Evolutionary conservation across 2,113 vertebrate genomes (phyloP), one percentile per base, ranked within the genome.

Genomic region (Sciurus niger): DNA sequence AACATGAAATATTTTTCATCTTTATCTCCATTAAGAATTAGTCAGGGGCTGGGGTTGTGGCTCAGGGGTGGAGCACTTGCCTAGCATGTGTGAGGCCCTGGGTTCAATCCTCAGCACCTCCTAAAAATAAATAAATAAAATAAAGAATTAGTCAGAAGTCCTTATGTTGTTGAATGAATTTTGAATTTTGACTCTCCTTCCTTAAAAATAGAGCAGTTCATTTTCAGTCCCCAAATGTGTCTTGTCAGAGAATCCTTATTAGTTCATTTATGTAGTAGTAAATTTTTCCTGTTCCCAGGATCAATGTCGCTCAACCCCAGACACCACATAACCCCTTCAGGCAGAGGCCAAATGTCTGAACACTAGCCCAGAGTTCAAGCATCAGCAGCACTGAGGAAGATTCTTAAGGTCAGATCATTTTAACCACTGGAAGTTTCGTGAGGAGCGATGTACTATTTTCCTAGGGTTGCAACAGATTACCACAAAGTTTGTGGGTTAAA

Each of bases 351-450:
- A 30, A 4, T 1, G 1, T 46, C n/a, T 5, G 30, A 25, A 53
- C 20, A 37, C 53, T 0, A 32, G 24, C 1, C 13, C 43, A 12
- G 34, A n/a, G 6, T 24, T 17, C 8, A 37, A 17, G 0, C 7
- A 9, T 5, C 8, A 0, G 7, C 1, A 40, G 37, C 43, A 6
- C 0, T 0, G 16, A 18, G 53, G 34, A 34, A 9, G 10, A 20
- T 18, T 8, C 6, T 51, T 32, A 60, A 40, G 51, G 43, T 43
- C 18, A 24, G 34, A 18, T 70, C 25, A 22, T 12, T 46, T 12
- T 55, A 68, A 37, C 32, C 13, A 2, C 0, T 3, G 14, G 9
- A 4, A 55, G 34, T 1, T 16, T 8, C 24, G 1, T 32, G 28
- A 46, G 46, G 25, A 12, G 14, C 18, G 72, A 18, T 72, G 8